Percentiles rank a stretch among this genome's conserved stretches.
Evolutionary conservation across 2,113 vertebrate species (phyloP).

Genomic region (Falcunculus frontatus): DNA sequence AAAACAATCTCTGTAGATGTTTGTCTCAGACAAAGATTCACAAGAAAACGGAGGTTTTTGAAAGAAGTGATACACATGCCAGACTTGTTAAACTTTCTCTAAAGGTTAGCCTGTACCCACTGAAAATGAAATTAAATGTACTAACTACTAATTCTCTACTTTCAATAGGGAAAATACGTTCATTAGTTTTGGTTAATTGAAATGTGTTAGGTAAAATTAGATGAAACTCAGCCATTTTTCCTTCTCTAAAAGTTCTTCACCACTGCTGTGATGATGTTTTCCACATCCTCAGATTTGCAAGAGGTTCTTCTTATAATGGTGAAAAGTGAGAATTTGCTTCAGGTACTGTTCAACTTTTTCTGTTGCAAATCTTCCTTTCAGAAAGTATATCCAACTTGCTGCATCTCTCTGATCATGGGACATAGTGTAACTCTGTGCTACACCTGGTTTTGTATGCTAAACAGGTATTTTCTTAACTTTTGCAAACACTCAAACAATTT

Average conservation of each 20-base stretch:
- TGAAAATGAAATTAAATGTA: background rate
- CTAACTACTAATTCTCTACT: background rate
- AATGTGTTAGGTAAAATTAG: background rate
- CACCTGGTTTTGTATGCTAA: background rate
- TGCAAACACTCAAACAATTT: background rate
- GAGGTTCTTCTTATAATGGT: background rate
- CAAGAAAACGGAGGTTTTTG: background rate
- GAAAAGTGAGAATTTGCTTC: background rate
- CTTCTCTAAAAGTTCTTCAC: background rate
- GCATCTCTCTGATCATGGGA: background rate
- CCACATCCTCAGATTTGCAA: background rate
- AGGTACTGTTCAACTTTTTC: background rate
- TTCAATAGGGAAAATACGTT: background rate
- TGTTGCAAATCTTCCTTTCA: background rate
- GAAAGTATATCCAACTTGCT: background rate
- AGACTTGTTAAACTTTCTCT: background rate
- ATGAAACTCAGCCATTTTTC: background rate
- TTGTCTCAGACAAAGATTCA: background rate
- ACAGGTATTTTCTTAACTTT: background rate
- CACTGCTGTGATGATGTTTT: background rate
- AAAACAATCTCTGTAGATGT: background rate
- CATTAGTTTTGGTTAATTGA: background rate
- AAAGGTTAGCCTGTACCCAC: background rate
- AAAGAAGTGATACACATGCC: background rate
- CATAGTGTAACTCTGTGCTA: background rate